These are phyloP conservation scores for Sarcophaga subvicina DNA, from an alignment of 2,888 invertebrate genomes.

Conservation along the genomic window DNA sequence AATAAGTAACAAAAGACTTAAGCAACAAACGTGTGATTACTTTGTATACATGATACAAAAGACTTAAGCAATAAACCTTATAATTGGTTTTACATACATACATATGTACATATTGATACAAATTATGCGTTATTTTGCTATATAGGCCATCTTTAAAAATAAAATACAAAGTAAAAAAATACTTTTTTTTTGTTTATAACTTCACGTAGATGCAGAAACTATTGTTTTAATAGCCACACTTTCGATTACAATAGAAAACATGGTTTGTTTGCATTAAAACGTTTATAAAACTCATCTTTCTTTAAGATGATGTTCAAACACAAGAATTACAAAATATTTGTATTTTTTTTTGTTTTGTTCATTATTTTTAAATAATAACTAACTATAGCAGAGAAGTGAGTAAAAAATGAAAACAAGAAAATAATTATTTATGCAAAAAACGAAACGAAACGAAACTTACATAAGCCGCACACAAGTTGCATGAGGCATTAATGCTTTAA, in stretches of 20 bases:
- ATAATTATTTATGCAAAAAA: conserved; percentile 51
- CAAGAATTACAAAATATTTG: conserved; percentile 37
- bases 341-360: background rate
- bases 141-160: background rate
- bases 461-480: conserved; percentile 39
- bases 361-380: background rate
- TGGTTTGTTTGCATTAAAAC: conserved; percentile 33
- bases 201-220: background rate
- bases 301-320: background rate
- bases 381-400: background rate
- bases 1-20: conserved; percentile 28
- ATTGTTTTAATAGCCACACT: conserved; percentile 20
- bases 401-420: conserved; percentile 8
- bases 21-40: conserved; percentile 10
- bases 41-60: conserved; percentile 33
- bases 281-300: background rate
- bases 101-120: background rate
- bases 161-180: background rate
- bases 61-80: conserved; percentile 44
- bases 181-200: no score
- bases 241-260: conserved; percentile 60
- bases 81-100: background rate
- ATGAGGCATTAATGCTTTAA: background rate
- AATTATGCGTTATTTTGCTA: no score
- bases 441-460: conserved; percentile 33